Conservation (phyloP, 2,797 vertebrate species). For the Rhyacichthys aspro region DNA sequence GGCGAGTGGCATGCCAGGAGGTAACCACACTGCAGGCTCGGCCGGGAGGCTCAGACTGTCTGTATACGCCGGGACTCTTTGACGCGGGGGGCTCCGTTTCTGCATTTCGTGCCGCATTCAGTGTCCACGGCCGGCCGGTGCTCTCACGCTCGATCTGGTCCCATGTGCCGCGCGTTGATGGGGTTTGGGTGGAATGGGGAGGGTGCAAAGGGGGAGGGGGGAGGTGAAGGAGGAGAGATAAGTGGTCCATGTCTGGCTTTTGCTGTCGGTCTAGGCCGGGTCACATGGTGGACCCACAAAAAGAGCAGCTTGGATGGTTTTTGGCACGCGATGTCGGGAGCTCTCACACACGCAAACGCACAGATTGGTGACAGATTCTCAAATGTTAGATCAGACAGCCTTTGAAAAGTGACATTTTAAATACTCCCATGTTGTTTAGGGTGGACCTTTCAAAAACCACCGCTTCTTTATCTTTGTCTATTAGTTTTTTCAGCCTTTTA, state of each 20-base stretch:
- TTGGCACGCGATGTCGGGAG: slow-evolving; percentile 78
- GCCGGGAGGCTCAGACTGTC: slow-evolving; percentile 58
- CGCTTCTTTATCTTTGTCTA: too few species aligned
- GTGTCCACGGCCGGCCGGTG: slow-evolving; percentile 76
- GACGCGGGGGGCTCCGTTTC: slow-evolving; percentile 62
- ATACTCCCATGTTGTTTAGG: slow-evolving; percentile 5
- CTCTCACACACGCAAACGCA: slow-evolving; percentile 34
- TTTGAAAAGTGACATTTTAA: slow-evolving; percentile 36
- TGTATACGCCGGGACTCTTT: slow-evolving; percentile 50
- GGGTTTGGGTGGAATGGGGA: slow-evolving; percentile 53
- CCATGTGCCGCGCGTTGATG: slow-evolving; percentile 55
- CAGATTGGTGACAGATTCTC: slow-evolving; percentile 11
- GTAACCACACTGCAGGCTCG: slow-evolving; percentile 66
- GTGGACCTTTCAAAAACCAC: neutral
- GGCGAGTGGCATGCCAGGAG: slow-evolving; percentile 67
- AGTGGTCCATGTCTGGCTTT: slow-evolving; percentile 72
- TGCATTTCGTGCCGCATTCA: slow-evolving; percentile 80
- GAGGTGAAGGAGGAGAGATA: slow-evolving; percentile 66
- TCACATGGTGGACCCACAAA: slow-evolving; percentile 66
- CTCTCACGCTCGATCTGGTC: slow-evolving; percentile 84
- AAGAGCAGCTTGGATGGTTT: slow-evolving; percentile 69
- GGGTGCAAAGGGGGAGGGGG: slow-evolving; percentile 10
- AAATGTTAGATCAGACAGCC: slow-evolving; percentile 5
- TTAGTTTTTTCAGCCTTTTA: too few species aligned
- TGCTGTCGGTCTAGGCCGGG: slow-evolving; percentile 56